Conservation (phyloP, 2,888 invertebrate species). For the Agrotis ipsilon region DNA sequence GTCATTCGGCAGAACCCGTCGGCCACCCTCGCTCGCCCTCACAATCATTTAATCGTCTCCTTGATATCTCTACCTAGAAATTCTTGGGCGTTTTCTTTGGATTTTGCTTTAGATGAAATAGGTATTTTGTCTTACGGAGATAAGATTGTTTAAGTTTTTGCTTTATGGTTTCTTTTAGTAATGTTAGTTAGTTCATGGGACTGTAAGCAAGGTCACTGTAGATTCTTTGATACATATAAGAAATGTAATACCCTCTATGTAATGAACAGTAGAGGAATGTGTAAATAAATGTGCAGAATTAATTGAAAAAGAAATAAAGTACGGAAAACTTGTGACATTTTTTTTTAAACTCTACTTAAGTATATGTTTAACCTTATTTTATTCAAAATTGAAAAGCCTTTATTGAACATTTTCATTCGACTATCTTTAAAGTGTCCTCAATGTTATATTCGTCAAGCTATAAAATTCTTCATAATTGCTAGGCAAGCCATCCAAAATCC, state of each 20-base stretch:
- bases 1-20: slow-evolving; percentile 89
- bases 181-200: no score
- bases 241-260: neutral
- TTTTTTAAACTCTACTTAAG: neutral
- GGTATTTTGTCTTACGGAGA: slow-evolving; percentile 7
- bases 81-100: slow-evolving; percentile 46
- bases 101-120: slow-evolving; percentile 24
- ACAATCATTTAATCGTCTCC: slow-evolving; percentile 68
- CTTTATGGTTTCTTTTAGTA: slow-evolving; percentile 4
- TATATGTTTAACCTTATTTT: neutral
- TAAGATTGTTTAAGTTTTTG: neutral
- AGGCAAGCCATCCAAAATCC: slow-evolving; percentile 45
- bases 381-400: neutral
- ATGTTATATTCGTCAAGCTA: neutral
- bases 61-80: slow-evolving; percentile 54
- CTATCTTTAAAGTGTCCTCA: no score
- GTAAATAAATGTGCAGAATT: neutral
- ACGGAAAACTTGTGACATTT: neutral
- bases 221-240: neutral
- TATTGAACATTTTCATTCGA: neutral
- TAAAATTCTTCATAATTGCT: no score
- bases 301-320: neutral
- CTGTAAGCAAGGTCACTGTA: neutral
- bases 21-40: slow-evolving; percentile 85
- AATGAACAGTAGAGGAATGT: neutral